Evolutionary conservation across 2,797 vertebrate species (phyloP).

Genomic region (Spinibarbus caldwelli): DNA sequence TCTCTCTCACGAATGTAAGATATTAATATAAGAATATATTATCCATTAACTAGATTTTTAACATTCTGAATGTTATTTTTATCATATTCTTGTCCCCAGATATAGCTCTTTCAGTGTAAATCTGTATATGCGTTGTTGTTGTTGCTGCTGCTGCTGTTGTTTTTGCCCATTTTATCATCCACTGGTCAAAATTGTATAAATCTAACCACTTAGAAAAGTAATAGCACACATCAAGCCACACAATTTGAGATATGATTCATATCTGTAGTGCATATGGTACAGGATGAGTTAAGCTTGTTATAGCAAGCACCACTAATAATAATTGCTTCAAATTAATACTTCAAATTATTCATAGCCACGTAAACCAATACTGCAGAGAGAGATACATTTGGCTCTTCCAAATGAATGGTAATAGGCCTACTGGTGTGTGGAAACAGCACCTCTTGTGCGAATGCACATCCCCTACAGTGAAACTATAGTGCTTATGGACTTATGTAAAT

Average conservation of each 20-base stretch:
- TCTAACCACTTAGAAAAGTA: not conserved
- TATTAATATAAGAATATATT: too few species aligned
- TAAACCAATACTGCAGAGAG: constrained; percentile 15
- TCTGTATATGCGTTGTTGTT: too few species aligned
- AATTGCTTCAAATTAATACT: constrained; percentile 24
- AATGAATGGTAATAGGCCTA: constrained; percentile 31
- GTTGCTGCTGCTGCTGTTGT: too few species aligned
- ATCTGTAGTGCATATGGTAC: not conserved
- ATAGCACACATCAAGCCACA: not conserved
- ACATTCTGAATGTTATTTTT: not conserved
- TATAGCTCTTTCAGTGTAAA: not conserved
- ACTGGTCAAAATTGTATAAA: not conserved
- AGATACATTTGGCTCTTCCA: constrained; percentile 13
- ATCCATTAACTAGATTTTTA: too few species aligned
- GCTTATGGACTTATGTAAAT: constrained; percentile 36
- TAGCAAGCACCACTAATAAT: constrained; percentile 7
- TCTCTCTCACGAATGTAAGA: too few species aligned
- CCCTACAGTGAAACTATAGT: constrained; percentile 23
- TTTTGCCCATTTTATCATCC: not conserved
- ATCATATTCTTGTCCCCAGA: not conserved
- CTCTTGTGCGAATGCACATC: constrained; percentile 24
- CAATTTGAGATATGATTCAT: constrained; percentile 2
- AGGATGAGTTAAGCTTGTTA: not conserved
- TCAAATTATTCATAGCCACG: not conserved
- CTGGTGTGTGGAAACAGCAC: constrained; percentile 12